Evolutionary conservation across 2,113 vertebrate genomes (phyloP).

Genomic region (Carassius gibelio): DNA sequence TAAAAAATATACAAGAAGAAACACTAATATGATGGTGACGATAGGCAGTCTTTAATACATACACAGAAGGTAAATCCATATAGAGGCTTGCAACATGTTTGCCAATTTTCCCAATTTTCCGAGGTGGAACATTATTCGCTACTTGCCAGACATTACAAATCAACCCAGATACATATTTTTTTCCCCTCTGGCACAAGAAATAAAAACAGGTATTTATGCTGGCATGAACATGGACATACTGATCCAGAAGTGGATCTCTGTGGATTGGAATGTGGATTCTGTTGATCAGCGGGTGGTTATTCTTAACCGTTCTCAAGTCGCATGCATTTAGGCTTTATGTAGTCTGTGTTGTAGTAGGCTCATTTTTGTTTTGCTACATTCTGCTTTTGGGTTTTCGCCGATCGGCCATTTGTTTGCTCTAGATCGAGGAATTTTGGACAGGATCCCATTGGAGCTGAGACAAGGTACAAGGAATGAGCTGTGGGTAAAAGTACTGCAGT

Average conservation of each 20-base stretch:
- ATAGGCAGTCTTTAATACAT: too few relatives aligned
- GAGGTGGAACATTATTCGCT: constrained; percentile 34
- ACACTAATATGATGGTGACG: too few relatives aligned
- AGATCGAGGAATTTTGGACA: constrained; percentile 11
- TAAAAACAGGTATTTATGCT: constrained; percentile 40
- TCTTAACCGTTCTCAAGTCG: neutral
- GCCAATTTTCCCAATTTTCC: too few relatives aligned
- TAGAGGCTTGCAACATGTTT: too few relatives aligned
- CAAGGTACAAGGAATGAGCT: neutral
- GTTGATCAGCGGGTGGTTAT: neutral
- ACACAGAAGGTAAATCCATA: too few relatives aligned
- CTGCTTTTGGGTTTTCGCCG: neutral
- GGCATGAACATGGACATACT: constrained; percentile 13
- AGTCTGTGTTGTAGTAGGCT: neutral
- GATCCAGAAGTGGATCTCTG: constrained; percentile 9
- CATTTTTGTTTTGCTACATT: constrained; percentile 16
- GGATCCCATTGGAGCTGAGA: constrained; percentile 3
- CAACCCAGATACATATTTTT: constrained; percentile 24
- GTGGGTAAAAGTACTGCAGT: neutral
- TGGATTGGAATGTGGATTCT: constrained; percentile 23
- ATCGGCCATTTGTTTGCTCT: constrained; percentile 2
- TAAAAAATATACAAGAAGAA: too few relatives aligned
- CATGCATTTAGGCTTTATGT: neutral
- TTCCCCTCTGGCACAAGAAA: constrained; percentile 27
- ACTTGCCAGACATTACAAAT: constrained; percentile 30